Conservation (phyloP, 1,140 invertebrate species). For the Centruroides vittatus region DNA sequence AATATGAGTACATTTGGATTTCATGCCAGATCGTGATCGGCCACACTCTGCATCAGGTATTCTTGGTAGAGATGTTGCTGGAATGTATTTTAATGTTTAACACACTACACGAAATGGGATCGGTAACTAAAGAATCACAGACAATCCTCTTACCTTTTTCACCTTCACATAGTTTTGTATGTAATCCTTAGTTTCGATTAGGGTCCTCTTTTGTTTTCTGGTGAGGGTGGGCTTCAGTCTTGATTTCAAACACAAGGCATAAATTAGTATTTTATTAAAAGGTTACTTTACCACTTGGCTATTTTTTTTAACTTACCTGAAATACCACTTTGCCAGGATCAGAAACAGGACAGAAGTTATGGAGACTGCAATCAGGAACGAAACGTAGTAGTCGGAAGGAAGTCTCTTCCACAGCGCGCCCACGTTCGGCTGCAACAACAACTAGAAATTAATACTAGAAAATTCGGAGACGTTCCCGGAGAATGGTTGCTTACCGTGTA, state of each 20-base stretch:
- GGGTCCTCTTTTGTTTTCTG: constrained; percentile 31
- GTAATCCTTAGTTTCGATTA: constrained; percentile 33
- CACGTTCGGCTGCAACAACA: constrained; percentile 26
- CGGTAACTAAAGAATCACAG: too few relatives aligned
- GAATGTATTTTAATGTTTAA: constrained; percentile 17
- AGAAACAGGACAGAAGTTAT: constrained; percentile 28
- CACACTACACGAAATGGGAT: neutral
- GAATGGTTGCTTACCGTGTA: constrained; percentile 26
- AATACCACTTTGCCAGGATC: constrained; percentile 30
- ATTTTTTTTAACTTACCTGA: constrained; percentile 18
- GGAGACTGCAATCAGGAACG: constrained; percentile 25
- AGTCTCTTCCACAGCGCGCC: constrained; percentile 26
- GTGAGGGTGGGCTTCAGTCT: constrained; percentile 31
- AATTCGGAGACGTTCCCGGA: too few relatives aligned
- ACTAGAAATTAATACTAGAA: neutral
- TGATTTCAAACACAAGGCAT: neutral
- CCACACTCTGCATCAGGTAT: constrained; percentile 38
- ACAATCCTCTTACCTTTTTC: constrained; percentile 31
- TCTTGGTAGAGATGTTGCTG: constrained; percentile 37
- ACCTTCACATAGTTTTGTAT: constrained; percentile 33
- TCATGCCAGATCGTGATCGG: constrained; percentile 33
- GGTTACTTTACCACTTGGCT: neutral
- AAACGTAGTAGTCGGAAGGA: constrained; percentile 26
- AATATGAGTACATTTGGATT: too few relatives aligned
- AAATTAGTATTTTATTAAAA: neutral